phyloP scores from a whole-genome alignment of 2,113 vertebrate species.

The Cinclus cinclus region DNA sequence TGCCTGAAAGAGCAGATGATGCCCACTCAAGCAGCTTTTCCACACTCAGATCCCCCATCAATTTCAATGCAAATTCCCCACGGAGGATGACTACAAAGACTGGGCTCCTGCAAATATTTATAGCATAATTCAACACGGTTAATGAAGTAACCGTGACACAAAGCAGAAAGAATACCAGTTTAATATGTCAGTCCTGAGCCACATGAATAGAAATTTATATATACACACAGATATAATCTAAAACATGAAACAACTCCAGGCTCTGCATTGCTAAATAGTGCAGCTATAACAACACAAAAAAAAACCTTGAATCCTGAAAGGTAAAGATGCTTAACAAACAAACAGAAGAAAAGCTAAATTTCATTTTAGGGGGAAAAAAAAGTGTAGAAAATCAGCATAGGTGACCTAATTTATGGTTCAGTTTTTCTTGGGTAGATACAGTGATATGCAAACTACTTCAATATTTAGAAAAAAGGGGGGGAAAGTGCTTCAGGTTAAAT shows the following conservation, averaged over 20 bases:
- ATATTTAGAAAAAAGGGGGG: not conserved
- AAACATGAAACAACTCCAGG: not conserved
- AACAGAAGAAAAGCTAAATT: not conserved
- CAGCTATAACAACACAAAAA: not conserved
- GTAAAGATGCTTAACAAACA: not conserved
- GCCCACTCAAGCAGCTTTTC: not conserved
- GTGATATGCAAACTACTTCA: not conserved
- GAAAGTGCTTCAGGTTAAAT: not conserved
- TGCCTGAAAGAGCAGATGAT: constrained; percentile 35
- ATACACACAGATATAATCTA: not conserved
- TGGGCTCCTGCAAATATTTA: constrained; percentile 18
- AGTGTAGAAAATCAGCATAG: not conserved
- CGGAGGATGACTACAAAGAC: not conserved
- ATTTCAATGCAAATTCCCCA: constrained; percentile 28
- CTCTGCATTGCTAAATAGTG: not conserved
- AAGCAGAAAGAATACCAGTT: not conserved
- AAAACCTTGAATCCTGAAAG: not conserved
- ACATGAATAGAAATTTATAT: constrained; percentile 21
- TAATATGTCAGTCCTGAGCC: not conserved
- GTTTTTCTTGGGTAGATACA: not conserved
- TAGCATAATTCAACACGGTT: not conserved
- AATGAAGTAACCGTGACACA: constrained; percentile 34
- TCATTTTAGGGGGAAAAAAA: not conserved
- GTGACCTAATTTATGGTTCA: not conserved
- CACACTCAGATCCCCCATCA: not conserved